A percentile compares a stretch with the other conserved stretches of the same genome.
These are phyloP conservation scores for Trachelus iudaicus DNA, from an alignment of 2,888 invertebrate genomes.

Conservation along the genomic window DNA sequence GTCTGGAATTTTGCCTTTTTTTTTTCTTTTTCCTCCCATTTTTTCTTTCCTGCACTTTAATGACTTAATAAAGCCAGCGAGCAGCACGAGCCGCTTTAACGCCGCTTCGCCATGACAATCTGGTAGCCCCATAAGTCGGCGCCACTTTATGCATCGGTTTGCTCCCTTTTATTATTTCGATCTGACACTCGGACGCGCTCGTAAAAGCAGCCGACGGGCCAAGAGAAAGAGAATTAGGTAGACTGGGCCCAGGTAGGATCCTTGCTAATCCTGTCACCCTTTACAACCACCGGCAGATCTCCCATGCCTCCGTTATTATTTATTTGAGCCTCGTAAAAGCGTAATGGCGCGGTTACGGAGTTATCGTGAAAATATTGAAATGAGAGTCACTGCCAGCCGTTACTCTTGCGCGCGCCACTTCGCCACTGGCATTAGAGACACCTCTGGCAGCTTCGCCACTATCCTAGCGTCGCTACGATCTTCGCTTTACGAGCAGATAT, in stretches of 20 bases:
- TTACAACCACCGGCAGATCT: background rate
- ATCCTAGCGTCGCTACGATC: background rate
- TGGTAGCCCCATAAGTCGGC: conserved; percentile 36
- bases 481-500: conserved; percentile 41
- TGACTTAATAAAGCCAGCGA: conserved; percentile 42
- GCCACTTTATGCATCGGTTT: conserved; percentile 41
- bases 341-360: conserved; percentile 40
- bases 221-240: conserved; percentile 4
- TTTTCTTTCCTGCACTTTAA: conserved; percentile 35
- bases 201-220: conserved; percentile 38
- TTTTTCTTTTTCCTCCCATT: background rate
- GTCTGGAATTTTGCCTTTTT: too few relatives aligned
- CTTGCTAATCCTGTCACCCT: background rate
- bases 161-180: conserved; percentile 36
- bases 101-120: too few relatives aligned
- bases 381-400: conserved; percentile 47
- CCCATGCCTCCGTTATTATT: conserved; percentile 40
- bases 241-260: background rate
- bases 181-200: conserved; percentile 45
- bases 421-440: conserved; percentile 28
- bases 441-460: background rate
- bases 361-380: conserved; percentile 63
- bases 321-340: conserved; percentile 58
- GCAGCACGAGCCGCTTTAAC: conserved; percentile 8
- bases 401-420: conserved; percentile 14